Base-by-base conservation (phyloP, 2,888 invertebrate genomes). In the Celastrina argiolus region DNA sequence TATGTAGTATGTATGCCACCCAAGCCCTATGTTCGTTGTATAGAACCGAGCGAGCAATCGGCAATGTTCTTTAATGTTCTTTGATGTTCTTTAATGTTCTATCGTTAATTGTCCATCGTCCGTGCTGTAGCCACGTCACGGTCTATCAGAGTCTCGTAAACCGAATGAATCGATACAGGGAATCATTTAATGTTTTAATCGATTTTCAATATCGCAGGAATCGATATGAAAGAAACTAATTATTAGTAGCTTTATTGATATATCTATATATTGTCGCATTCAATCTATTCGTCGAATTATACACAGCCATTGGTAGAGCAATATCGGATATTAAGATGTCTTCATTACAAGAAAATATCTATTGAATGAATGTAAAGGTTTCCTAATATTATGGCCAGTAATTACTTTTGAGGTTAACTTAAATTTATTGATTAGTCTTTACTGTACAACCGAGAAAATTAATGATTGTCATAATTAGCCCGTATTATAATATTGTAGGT, bases 41-140 rank as follows among this genome's bases (percentile, higher is more conserved):
- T 51, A 51, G 51, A 51, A 14, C 22, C 8, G 26, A 51, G 22
- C 22, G 22, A 12, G 22, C 26, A 51, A 51, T 51, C 22, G 51
- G n/a, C 28, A 58, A 12, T 2, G 16, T 4, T 5, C 16, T 31
- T 58, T 26, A 58, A 31, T 26, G 14, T 58, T 58, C 58, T 28
- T n/a, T n/a, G n/a, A 12, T 2, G 16, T 4, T 5, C 16, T 31
- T 58, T 26, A 58, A 31, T 26, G 14, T 58, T 58, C 58, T 28
- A 58, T 58, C 31, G 31, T 58, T 31, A n/a, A 58, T 45, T 45
- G 56, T 56, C n/a, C 28, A 28, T 28, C 34, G 59, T 39, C 18
- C 61, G 61, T 61, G 61, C 10, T 61, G 39, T 36, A 4, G n/a
- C 22, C 36, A 5, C 61, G 18, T 39, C 61, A 61, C 61, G 36